Conservation (phyloP, 1,140 invertebrate genomes). For the Eriosoma lanigerum region DNA sequence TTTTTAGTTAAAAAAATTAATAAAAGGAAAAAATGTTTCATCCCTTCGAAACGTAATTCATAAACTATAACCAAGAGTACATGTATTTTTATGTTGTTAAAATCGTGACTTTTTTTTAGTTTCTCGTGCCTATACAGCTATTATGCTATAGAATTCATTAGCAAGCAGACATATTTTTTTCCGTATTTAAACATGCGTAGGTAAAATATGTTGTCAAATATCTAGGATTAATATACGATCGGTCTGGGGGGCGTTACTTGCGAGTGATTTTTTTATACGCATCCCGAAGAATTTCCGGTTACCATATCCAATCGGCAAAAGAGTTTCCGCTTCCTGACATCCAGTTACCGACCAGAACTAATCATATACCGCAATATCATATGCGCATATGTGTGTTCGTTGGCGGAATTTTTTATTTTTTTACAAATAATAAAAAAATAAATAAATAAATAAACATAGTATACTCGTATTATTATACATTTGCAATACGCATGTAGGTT, state of each 20-base stretch:
- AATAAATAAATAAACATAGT: background rate
- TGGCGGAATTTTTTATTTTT: constrained; percentile 36
- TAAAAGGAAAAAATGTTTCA: background rate
- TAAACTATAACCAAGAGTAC: background rate
- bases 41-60: too few relatives aligned
- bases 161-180: background rate
- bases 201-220: constrained; percentile 18
- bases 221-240: constrained; percentile 20
- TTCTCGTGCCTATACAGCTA: too few relatives aligned
- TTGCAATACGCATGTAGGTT: background rate
- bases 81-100: background rate
- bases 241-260: constrained; percentile 37
- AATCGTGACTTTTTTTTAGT: background rate
- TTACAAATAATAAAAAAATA: background rate
- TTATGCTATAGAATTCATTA: background rate
- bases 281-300: constrained; percentile 44
- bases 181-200: background rate
- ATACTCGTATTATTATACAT: too few relatives aligned
- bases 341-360: constrained; percentile 39
- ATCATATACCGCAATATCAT: constrained; percentile 20
- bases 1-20: too few relatives aligned
- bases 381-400: background rate
- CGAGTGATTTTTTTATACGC: constrained; percentile 49
- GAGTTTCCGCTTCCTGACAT: constrained; percentile 51
- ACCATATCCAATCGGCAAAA: constrained; percentile 49